Evolutionary conservation across 2,888 invertebrate species (phyloP).

Genomic region (Peribatodes rhomboidaria): DNA sequence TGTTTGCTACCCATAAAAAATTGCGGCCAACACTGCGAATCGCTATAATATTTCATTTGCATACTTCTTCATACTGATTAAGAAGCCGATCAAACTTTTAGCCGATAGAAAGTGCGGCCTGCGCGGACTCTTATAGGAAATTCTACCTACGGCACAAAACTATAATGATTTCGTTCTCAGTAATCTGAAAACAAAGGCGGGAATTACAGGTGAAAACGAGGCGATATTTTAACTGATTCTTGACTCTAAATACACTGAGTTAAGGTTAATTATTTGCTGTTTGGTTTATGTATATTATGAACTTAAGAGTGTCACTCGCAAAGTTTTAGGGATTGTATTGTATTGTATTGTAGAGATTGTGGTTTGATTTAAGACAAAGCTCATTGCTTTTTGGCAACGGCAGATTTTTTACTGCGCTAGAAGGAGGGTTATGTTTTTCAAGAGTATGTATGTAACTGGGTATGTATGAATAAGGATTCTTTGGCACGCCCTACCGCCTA

Average conservation of each 20-base stretch:
- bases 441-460: too few relatives aligned
- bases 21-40: too few relatives aligned
- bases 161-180: constrained; percentile 14
- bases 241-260: background rate
- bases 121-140: too few relatives aligned
- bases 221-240: background rate
- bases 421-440: too few relatives aligned
- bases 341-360: constrained; percentile 26
- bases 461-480: too few relatives aligned
- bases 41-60: too few relatives aligned
- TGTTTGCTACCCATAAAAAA: too few relatives aligned
- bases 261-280: constrained; percentile 7
- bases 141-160: constrained; percentile 1
- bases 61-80: too few relatives aligned
- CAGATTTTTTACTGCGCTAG: too few relatives aligned
- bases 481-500: too few relatives aligned
- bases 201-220: constrained; percentile 14
- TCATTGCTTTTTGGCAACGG: too few relatives aligned
- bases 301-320: constrained; percentile 15
- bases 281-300: background rate
- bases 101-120: too few relatives aligned
- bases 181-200: constrained; percentile 9
- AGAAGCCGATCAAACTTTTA: background rate
- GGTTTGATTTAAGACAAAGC: constrained; percentile 12
- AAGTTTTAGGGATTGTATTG: constrained; percentile 20